Evolutionary conservation across 2,797 vertebrate species (phyloP), one percentile per base, ranked within the genome.

Genomic region (Phaenicophaeus curvirostris): DNA sequence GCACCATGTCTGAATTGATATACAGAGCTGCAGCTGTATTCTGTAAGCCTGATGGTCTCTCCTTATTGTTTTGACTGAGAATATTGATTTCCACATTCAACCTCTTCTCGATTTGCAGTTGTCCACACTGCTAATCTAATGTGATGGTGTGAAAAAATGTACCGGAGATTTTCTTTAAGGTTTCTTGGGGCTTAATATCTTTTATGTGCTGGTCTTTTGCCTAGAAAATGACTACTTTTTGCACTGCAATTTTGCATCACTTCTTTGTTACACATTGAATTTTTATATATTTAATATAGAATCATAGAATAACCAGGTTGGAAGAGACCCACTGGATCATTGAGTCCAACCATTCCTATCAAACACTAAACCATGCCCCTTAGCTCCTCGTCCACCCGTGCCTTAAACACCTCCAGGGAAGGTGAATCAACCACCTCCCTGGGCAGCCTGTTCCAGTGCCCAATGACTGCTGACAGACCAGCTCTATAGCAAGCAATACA

Each of bases 121-220:
- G 63, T 94, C 93, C 59, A 85, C 37, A 18, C n/a, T 59, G 63
- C 54, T 93, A 73, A 85, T 92, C 58, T 78, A 78, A 89, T 54
- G 46, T 46, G 85, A 78, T 83, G 62, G 66, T 86, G 66, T 87
- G 85, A 79, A 95, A 88, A 95, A 89, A 41, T 30, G 4, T 51
- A 25, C 66, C 48, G 72, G 39, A 62, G 39, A 21, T 88, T 86
- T 90, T 85, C 58, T 92, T 57, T 39, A 73, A 75, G 57, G 37
- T 17, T 85, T 89, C 57, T 69, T 80, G 80, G 27, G 74, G 33
- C 44, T 92, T 91, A 66, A 75, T 90, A 17, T 71, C 42, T 91
- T 79, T 65, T 74, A 72, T 68, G 67, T 82, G 54, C 67, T 53
- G 73, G 19, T 57, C 33, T 88, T 92, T 84, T 89, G 68, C 66